These are phyloP conservation scores for Alligator mississippiensis DNA, from an alignment of 2,113 vertebrate species.

Conservation along the genomic window DNA sequence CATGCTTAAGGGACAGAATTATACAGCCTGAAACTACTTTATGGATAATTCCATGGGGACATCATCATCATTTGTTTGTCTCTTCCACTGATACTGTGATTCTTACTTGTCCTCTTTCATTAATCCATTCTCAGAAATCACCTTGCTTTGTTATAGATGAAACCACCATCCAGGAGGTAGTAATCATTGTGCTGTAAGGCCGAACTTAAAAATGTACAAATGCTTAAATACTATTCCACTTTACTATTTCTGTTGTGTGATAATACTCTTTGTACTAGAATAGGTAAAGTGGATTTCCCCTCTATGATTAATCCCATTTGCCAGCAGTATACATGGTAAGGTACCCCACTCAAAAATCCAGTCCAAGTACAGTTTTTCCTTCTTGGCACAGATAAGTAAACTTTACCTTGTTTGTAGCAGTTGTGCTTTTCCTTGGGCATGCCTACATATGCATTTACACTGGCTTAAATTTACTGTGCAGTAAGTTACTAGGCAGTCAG, in stretches of 20 bases:
- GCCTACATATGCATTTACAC: too few relatives aligned
- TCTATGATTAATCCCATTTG: not conserved
- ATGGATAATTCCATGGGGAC: not conserved
- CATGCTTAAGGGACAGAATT: not conserved
- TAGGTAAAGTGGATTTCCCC: not conserved
- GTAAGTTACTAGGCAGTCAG: too few relatives aligned
- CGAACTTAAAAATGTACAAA: not conserved
- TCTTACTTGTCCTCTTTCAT: not conserved
- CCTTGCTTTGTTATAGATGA: not conserved
- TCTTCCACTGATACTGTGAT: not conserved
- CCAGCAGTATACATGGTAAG: not conserved
- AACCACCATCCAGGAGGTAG: not conserved
- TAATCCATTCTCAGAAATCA: not conserved
- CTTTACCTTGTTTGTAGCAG: not conserved
- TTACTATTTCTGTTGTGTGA: not conserved
- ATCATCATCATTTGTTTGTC: not conserved
- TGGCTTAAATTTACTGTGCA: too few relatives aligned
- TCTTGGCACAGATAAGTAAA: accelerated
- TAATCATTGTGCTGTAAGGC: not conserved
- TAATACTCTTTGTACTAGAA: not conserved
- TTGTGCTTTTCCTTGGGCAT: not conserved
- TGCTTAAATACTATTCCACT: not conserved
- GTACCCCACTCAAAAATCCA: not conserved
- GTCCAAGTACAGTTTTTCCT: not conserved
- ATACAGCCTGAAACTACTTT: not conserved